phyloP scores from a whole-genome alignment of 2,797 vertebrate genomes.

The Apogon hyalosoma region DNA sequence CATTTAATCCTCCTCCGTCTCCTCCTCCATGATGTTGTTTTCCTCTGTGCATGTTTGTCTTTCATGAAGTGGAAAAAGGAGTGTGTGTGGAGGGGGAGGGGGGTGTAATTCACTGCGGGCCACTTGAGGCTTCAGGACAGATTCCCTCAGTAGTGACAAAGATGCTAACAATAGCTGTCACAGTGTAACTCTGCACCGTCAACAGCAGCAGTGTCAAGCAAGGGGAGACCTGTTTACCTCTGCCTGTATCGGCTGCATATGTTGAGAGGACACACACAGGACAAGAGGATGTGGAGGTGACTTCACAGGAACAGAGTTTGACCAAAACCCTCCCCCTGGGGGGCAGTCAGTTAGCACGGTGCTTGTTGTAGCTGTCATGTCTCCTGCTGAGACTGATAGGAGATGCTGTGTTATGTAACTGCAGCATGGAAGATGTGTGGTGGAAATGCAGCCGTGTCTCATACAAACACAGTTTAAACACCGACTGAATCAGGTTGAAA shows the following conservation, averaged over 20 bases:
- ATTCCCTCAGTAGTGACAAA: conserved; percentile 49
- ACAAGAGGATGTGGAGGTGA: background rate
- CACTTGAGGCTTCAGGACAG: conserved; percentile 41
- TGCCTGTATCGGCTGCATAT: conserved; percentile 24
- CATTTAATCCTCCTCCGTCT: conserved; percentile 1
- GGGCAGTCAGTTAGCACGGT: conserved; percentile 32
- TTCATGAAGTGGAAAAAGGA: conserved; percentile 32
- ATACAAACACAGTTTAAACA: background rate
- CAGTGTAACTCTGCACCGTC: conserved; percentile 43
- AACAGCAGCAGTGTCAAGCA: conserved; percentile 48
- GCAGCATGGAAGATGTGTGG: background rate
- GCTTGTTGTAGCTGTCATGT: conserved; percentile 33
- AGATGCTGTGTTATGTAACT: conserved; percentile 18
- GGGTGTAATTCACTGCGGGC: conserved; percentile 24
- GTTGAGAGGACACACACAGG: conserved; percentile 33
- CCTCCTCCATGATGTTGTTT: conserved; percentile 15
- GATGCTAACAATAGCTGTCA: conserved; percentile 64
- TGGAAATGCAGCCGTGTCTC: background rate
- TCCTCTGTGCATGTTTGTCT: conserved; percentile 26
- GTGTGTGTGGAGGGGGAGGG: background rate
- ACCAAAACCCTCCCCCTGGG: conserved; percentile 6
- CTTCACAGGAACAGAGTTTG: conserved; percentile 21
- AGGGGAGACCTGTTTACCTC: conserved; percentile 57
- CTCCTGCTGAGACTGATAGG: conserved; percentile 13
- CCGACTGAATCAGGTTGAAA: too few relatives aligned